phyloP scores from a whole-genome alignment of 2,888 invertebrate genomes.

The Lamellibrachia satsuma region DNA sequence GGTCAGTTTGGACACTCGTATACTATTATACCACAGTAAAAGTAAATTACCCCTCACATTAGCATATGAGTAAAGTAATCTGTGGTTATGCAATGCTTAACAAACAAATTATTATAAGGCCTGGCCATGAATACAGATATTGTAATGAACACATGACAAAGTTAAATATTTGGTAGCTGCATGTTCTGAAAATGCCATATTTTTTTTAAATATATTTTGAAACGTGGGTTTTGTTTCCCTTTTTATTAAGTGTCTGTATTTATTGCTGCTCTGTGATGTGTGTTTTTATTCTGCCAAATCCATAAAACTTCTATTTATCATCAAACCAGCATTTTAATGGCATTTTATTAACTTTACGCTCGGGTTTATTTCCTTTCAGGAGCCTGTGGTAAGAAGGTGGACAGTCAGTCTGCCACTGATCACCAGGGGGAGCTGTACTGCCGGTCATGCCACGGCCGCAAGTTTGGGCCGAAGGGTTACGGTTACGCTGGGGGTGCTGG shows the following conservation, averaged over 20 bases:
- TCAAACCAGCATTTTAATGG: neutral
- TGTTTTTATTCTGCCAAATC: neutral
- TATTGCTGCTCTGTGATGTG: neutral
- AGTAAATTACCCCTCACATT: neutral
- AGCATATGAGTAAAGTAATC: neutral
- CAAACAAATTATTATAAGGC: too few species aligned
- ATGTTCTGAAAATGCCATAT: neutral
- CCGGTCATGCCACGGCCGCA: constrained; percentile 94
- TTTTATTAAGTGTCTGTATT: neutral
- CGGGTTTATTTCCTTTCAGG: neutral
- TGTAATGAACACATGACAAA: too few species aligned
- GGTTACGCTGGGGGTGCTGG: constrained; percentile 95
- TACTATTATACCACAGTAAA: neutral
- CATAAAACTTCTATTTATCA: neutral
- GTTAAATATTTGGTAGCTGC: neutral
- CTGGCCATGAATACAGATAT: too few species aligned
- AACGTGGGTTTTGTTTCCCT: neutral
- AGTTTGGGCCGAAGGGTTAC: constrained; percentile 96
- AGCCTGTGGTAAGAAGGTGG: constrained; percentile 68
- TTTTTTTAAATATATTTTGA: neutral
- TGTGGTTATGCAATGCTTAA: neutral
- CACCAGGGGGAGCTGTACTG: constrained; percentile 94
- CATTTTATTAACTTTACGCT: neutral
- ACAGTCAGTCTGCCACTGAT: constrained; percentile 94
- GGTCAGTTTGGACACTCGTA: too few species aligned